Base-by-base conservation (phyloP, 2,888 invertebrate species). In the Sinelater perroti region DNA sequence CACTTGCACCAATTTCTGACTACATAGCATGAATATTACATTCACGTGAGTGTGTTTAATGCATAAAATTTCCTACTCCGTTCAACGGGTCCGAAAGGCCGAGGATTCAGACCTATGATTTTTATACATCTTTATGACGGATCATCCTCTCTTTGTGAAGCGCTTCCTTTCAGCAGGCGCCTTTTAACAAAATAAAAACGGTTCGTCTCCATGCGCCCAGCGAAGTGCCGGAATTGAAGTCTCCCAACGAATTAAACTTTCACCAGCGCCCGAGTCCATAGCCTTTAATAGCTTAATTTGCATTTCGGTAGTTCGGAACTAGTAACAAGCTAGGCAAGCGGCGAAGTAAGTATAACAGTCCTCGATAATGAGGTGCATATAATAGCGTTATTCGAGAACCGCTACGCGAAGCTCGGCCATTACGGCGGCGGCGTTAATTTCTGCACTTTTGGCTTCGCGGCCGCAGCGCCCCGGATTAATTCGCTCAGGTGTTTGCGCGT, bases 401-500 rank as follows among this genome's bases (percentile, higher is more conserved):
- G 45, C 42, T 45, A 36, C 35, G 30, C 18, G 36, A 45, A 28
- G 17, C 18, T 24, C 53, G 11, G 35, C 51, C 46, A 57, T 47
- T 52, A 52, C 18, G 36, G 33, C 30, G 40, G 53, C 47, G 47
- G 42, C 28, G 46, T 36, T 46, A 31, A 31, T 46, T 44, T 31
- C 31, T 52, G 42, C 52, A 42, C 18, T 44, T 14, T 33, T 10
- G 46, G 61, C 56, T 63, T 62, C 55, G 46, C 52, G 57, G 64
- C 62, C 64, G 31, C 62, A 40, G 31, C 56, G 58, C 60, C 56
- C 49, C 44, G 59, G 61, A 67, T 67, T 64, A 67, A 64, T 62
- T 63, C 60, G 67, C 60, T 65, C 65, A 61, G 65, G 62, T 66
- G 67, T 65, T 67, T 65, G 64, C 65, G 60, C 52, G 57, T 28